Conservation (phyloP, 1,140 invertebrate species). For the Drosophila persimilis region DNA sequence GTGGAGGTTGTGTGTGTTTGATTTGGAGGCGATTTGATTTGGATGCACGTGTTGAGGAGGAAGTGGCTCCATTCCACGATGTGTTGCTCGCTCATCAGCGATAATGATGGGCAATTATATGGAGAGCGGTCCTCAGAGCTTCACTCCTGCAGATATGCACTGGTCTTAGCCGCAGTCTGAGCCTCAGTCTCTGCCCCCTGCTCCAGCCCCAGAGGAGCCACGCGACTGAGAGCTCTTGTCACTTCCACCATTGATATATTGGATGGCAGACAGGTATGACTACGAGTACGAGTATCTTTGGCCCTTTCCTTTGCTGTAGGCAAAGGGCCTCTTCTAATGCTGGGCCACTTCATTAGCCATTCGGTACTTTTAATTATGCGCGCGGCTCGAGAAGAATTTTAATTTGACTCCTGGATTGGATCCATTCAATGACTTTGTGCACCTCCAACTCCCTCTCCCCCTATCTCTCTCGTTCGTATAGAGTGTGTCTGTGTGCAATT, state of each 20-base stretch:
- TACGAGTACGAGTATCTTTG: too few relatives aligned
- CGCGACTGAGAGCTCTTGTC: slow-evolving; percentile 29
- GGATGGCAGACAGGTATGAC: not conserved
- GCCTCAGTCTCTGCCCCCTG: too few relatives aligned
- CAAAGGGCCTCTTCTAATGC: slow-evolving; percentile 52
- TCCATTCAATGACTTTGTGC: too few relatives aligned
- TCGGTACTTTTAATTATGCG: slow-evolving; percentile 71
- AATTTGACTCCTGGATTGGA: slow-evolving; percentile 49
- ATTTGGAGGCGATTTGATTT: slow-evolving; percentile 74
- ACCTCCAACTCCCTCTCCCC: too few relatives aligned
- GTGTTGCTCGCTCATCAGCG: slow-evolving; percentile 75
- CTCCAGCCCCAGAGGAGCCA: too few relatives aligned
- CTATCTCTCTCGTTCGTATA: too few relatives aligned
- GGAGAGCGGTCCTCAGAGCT: slow-evolving; percentile 21
- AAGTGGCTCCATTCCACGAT: slow-evolving; percentile 50
- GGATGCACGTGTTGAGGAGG: slow-evolving; percentile 57
- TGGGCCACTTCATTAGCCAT: slow-evolving; percentile 67
- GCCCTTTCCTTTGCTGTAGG: too few relatives aligned
- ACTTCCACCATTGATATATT: slow-evolving; percentile 61
- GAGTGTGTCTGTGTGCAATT: slow-evolving; percentile 61
- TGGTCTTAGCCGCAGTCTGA: not conserved
- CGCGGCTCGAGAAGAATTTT: slow-evolving; percentile 58
- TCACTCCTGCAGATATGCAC: slow-evolving; percentile 15
- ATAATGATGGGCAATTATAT: slow-evolving; percentile 78
- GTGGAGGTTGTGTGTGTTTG: slow-evolving; percentile 50